Conservation (phyloP, 2,797 vertebrate genomes). For the Falco berigora region DNA sequence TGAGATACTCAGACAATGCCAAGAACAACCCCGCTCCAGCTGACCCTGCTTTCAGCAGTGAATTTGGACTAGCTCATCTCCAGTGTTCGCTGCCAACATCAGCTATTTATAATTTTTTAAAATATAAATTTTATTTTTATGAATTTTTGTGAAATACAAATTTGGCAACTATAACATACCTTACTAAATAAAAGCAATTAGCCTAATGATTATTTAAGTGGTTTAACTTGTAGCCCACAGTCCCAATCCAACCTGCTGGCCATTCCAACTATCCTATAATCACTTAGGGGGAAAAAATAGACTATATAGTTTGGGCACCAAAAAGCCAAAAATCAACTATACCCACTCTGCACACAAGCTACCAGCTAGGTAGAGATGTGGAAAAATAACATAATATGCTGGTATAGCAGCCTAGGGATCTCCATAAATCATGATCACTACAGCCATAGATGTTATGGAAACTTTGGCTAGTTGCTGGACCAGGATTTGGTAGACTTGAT, state of each 20-base stretch:
- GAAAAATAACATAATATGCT: neutral
- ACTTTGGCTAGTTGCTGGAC: neutral
- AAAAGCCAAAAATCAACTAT: neutral
- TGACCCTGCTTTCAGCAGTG: neutral
- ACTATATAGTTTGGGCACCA: neutral
- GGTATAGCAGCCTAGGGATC: neutral
- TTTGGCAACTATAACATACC: neutral
- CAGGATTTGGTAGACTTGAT: neutral
- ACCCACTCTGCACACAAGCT: accelerated
- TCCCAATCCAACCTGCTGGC: neutral
- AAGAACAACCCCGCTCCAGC: neutral
- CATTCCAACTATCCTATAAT: neutral
- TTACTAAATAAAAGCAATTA: neutral
- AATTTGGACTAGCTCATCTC: neutral
- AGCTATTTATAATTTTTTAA: neutral
- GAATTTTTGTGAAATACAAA: neutral
- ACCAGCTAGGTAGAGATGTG: neutral
- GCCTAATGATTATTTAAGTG: neutral
- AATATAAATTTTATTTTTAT: neutral
- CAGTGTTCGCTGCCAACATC: neutral
- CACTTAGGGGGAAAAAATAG: too few species aligned
- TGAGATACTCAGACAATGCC: neutral
- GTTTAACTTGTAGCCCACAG: neutral
- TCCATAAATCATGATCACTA: neutral
- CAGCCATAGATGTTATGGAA: neutral